Base-by-base conservation (phyloP, 2,113 vertebrate genomes). In the Amazona vittata region DNA sequence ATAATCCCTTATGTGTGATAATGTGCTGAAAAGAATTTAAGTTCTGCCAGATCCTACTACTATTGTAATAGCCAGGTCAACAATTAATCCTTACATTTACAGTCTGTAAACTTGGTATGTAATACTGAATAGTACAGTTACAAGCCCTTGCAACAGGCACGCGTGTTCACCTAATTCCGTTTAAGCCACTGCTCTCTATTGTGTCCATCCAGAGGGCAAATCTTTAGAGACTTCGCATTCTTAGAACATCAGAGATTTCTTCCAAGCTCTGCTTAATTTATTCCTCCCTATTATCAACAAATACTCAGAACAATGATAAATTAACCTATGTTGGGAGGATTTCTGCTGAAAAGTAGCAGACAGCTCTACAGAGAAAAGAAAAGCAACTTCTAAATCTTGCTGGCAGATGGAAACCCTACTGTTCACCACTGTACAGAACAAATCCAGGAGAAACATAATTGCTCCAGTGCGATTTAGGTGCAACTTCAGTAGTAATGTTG, bases 381-480 rank as follows among this genome's bases (percentile, higher is more conserved):
- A 83, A 76, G 68, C 83, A 96, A 80, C 89, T 89, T 93, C 89
- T 96, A 91, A 89, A 95, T 82, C 90, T 96, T 89, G 75, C 93
- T 86, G 83, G 89, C 86, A 96, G 91, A 92, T 93, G 90, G 89
- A 97, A 96, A 94, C 81, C 86, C 94, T 94, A 90, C 81, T 95
- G 92, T 96, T 97, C 88, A 65, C 83, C 89, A 96, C 83, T 80
- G 94, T 73, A 89, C 86, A 96, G 96, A 96, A 69, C 86, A 86
- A 65, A 94, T 92, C 63, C 12, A 1, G 86, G 92, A 97, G 63
- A 94, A 47, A 57, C 80, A 76, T 95, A 86, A 95, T 94, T 94
- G 65, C 73, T 90, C 77, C 95, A 82, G 37, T 67, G 41, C 81
- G 74, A 93, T 94, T 96, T 93, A 94, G 63, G 69, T 87, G 65